Evolutionary conservation across 30 jellyfish, hydroid and myxozoan species (phyloP), one percentile per base, ranked within the genome.

Genomic region (Pelagia noctiluca): DNA sequence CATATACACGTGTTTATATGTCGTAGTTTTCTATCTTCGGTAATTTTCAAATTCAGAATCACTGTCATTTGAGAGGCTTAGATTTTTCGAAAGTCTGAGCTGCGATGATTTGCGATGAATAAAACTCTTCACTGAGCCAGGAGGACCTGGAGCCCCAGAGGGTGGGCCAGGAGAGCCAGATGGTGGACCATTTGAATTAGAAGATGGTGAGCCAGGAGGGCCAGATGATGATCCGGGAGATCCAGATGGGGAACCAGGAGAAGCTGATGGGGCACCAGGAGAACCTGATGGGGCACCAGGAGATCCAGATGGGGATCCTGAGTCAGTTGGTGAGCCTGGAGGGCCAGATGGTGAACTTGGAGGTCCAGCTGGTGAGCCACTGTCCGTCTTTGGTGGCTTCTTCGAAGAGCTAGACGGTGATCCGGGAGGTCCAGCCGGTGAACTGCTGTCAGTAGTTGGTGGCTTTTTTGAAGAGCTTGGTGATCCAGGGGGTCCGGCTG

Each of bases 381-480:
- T 42, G 12, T 42, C 57, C 57, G 16, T 16, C 57, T 5, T n/a
- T n/a, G n/a, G n/a, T n/a, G n/a, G n/a, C n/a, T n/a, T n/a, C n/a
- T n/a, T n/a, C n/a, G 79, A 33, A 19, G 48, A 22, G 13, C 73
- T 28, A 4, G 82, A 37, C 11, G 82, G 65, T 3, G 92, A 71
- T 25, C 90, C 87, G 13, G 93, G 80, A 4, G 93, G 86, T 16
- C 87, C 94, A 69, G 82, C n/a, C 4, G 62, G 78, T 13, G 61
- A n/a, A 3, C 61, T n/a, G n/a, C n/a, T n/a, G n/a, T n/a, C n/a
- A n/a, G n/a, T n/a, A n/a, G n/a, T n/a, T n/a, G n/a, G n/a, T n/a
- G n/a, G n/a, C n/a, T n/a, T n/a, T n/a, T 16, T 42, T 16, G 57
- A 42, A 5, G 57, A 42, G 16, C 12, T 42, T 8, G 16, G 57